Evolutionary conservation across 2,113 vertebrate species (phyloP).

Genomic region (Rhinoderma darwinii): DNA sequence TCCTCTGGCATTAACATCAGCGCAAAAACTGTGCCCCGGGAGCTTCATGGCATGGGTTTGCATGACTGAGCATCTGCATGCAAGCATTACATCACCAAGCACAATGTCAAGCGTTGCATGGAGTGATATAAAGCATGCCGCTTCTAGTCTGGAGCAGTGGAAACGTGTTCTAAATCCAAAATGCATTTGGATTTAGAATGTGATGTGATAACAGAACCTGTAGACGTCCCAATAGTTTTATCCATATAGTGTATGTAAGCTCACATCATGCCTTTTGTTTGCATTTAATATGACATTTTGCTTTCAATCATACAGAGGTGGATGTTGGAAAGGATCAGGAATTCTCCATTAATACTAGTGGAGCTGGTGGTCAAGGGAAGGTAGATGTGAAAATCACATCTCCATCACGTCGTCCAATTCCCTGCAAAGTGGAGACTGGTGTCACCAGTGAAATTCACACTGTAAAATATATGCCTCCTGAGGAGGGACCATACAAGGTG

Average conservation of each 20-base stretch:
- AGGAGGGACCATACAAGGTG: conserved; percentile 84
- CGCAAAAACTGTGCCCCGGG: too few species aligned
- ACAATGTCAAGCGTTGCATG: too few species aligned
- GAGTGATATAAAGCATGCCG: too few species aligned
- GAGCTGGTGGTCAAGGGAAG: conserved; percentile 90
- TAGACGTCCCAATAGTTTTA: not conserved
- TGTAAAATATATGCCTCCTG: conserved; percentile 86
- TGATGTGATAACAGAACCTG: too few species aligned
- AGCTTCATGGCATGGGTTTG: too few species aligned
- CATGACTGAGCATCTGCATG: too few species aligned
- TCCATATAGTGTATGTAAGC: too few species aligned
- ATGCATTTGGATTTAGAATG: too few species aligned
- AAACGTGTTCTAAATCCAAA: too few species aligned
- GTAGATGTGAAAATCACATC: conserved; percentile 83
- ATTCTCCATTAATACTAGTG: conserved; percentile 87
- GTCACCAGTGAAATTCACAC: conserved; percentile 84
- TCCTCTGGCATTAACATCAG: too few species aligned
- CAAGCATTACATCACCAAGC: too few species aligned
- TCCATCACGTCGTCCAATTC: conserved; percentile 78
- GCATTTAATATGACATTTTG: not conserved
- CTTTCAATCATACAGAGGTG: conserved; percentile 74
- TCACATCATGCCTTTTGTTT: not conserved
- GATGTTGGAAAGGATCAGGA: conserved; percentile 89
- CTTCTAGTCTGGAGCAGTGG: too few species aligned
- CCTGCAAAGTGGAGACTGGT: conserved; percentile 88